Conservation (phyloP, 1,140 invertebrate genomes). For the Diplogasteroides magnus region DNA sequence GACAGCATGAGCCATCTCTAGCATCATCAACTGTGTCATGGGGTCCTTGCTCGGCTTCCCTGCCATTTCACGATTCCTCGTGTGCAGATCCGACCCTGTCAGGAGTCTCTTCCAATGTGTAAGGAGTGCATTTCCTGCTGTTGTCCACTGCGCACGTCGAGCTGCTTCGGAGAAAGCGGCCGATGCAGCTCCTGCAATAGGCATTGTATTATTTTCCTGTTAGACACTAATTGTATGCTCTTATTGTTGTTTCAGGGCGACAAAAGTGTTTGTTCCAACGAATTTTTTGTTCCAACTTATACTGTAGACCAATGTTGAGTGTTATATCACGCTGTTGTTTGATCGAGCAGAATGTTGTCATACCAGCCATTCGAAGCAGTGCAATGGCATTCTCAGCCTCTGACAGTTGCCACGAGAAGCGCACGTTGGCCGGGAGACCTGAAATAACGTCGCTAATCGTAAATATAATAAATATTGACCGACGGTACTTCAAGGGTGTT, state of each 20-base stretch:
- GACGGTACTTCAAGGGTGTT: conserved; percentile 65
- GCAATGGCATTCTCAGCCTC: conserved; percentile 44
- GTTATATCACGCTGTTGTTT: too few relatives aligned
- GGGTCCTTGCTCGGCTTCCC: too few relatives aligned
- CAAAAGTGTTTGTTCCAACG: conserved; percentile 2
- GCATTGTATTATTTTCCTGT: background rate
- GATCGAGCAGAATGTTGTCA: too few relatives aligned
- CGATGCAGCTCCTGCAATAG: background rate
- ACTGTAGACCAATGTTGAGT: background rate
- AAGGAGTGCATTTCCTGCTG: background rate
- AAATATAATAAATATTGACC: too few relatives aligned
- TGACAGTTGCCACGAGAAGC: conserved; percentile 70
- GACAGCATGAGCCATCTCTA: too few relatives aligned
- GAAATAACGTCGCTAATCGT: too few relatives aligned
- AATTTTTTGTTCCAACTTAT: background rate
- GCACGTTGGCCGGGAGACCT: conserved; percentile 75
- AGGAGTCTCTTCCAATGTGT: background rate
- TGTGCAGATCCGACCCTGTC: background rate
- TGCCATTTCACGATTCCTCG: too few relatives aligned
- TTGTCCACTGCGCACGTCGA: background rate
- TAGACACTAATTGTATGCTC: background rate
- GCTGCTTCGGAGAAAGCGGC: background rate
- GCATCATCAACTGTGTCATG: too few relatives aligned
- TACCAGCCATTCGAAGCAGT: conserved; percentile 15
- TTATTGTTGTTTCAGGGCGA: background rate